Conservation (phyloP, 1,140 invertebrate genomes). For the Ridgeia piscesae region DNA sequence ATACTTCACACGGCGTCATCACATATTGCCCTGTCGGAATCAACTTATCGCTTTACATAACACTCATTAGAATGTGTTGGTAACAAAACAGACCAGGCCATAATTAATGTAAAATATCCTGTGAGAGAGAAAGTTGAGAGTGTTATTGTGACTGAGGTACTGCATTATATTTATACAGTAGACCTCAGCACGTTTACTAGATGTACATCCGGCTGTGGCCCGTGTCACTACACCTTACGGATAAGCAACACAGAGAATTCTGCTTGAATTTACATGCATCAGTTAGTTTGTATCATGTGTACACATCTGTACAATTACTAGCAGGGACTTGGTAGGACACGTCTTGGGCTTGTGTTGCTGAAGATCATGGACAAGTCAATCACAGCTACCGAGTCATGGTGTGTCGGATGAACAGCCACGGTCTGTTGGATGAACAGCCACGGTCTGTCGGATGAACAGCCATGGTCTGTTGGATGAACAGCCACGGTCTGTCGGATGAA, state of each 20-base stretch:
- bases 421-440: neutral
- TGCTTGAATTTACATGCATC: neutral
- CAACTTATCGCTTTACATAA: neutral
- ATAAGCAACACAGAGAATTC: neutral
- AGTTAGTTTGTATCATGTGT: neutral
- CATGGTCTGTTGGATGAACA: neutral
- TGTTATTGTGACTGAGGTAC: neutral
- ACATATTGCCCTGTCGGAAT: neutral
- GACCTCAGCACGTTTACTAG: too few relatives aligned
- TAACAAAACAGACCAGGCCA: neutral
- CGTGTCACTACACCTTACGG: neutral
- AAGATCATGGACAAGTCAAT: neutral
- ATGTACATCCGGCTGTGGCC: neutral
- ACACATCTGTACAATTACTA: too few relatives aligned
- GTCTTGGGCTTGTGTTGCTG: too few relatives aligned
- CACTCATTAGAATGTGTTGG: neutral
- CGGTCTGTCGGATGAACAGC: neutral
- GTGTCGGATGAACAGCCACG: neutral
- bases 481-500: neutral
- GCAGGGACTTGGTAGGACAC: too few relatives aligned
- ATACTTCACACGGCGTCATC: neutral
- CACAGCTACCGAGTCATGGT: neutral
- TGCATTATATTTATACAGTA: too few relatives aligned
- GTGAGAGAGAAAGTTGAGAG: neutral
- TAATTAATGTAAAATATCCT: neutral